Evolutionary conservation across 1,140 invertebrate genomes (phyloP), one percentile per base, ranked within the genome.

Genomic region (Maniola jurtina): DNA sequence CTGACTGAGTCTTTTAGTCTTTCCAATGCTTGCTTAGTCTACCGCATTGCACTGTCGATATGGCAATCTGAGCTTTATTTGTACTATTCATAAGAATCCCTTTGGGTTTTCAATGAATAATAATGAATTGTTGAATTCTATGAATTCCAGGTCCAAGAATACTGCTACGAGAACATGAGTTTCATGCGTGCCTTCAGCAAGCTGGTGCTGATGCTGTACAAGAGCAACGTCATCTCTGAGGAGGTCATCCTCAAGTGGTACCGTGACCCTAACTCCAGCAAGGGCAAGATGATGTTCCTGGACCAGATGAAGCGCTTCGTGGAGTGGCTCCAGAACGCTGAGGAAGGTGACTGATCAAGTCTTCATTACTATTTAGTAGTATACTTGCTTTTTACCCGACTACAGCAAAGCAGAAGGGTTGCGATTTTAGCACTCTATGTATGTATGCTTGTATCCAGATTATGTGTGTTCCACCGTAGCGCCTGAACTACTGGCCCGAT

Each of bases 161-260:
- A 96, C 91, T 99, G 98, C 91, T 99, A 99, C 89, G 97, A 98
- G 82, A 99, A 99, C 92, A 99, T 99, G 97, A 98, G 96, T 89
- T 99, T 99, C 89, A 98, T 99, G 96, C 98, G 98, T 90, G 96
- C 97, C 86, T 99, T 99, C 94, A 97, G 98, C 82, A 99, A 99
- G 92, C 98, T 99, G 80, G 95, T 99, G 79, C 93, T 99, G 87
- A 94, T 99, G 76, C 95, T 99, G 91, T 99, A 99, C 92, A 98
- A 98, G 94, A 96, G 95, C 95, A 96, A 98, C 90, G 96, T 98
- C 35, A 92, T 99, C 61, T 96, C 96, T 1, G 98, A 98, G 92
- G 96, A 97, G 87, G 95, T 95, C 55, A 98, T 99, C 80, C 92
- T 98, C 64, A 97, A 97, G 90, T 99, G 97, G 97, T 98, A 97